Percentiles rank a stretch among this genome's conserved stretches.
Evolutionary conservation across 1,140 invertebrate genomes (phyloP).

Genomic region (Nasonia longicornis): DNA sequence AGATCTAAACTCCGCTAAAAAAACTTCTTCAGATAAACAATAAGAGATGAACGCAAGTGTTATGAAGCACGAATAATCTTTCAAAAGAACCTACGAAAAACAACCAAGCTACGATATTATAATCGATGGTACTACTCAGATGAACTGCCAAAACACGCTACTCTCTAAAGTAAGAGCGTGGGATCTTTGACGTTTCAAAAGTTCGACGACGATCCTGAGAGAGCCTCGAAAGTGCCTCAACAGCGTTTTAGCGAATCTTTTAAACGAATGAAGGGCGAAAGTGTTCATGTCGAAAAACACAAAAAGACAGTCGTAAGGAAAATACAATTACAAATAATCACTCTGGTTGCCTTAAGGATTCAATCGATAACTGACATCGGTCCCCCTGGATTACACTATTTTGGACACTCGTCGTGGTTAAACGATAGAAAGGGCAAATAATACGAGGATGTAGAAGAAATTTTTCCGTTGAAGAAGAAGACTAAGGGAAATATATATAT

Average conservation of each 20-base stretch:
- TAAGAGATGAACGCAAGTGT: not conserved
- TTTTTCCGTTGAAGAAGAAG: slow-evolving; percentile 2
- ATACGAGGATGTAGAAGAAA: not conserved
- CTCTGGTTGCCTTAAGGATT: slow-evolving; percentile 66
- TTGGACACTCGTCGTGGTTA: slow-evolving; percentile 24
- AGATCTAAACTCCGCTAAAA: slow-evolving; percentile 18
- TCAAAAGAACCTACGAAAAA: slow-evolving; percentile 46
- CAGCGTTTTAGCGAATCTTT: slow-evolving; percentile 52
- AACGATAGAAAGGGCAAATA: slow-evolving; percentile 20
- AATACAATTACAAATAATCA: slow-evolving; percentile 63
- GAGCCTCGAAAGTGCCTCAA: slow-evolving; percentile 63
- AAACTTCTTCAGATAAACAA: slow-evolving; percentile 35
- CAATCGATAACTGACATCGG: slow-evolving; percentile 62
- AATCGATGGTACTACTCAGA: slow-evolving; percentile 23
- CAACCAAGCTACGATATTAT: slow-evolving; percentile 51
- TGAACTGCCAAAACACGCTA: slow-evolving; percentile 4
- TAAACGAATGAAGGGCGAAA: slow-evolving; percentile 41
- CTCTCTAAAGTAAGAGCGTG: slow-evolving; percentile 17
- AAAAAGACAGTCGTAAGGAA: slow-evolving; percentile 42
- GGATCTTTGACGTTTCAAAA: slow-evolving; percentile 29
- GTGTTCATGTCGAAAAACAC: slow-evolving; percentile 6
- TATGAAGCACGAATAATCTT: not conserved
- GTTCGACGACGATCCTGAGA: slow-evolving; percentile 46
- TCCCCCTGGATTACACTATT: slow-evolving; percentile 56
- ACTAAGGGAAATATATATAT: slow-evolving; percentile 21